Conservation (phyloP, 2,113 vertebrate species). For the Halcyon senegalensis region DNA sequence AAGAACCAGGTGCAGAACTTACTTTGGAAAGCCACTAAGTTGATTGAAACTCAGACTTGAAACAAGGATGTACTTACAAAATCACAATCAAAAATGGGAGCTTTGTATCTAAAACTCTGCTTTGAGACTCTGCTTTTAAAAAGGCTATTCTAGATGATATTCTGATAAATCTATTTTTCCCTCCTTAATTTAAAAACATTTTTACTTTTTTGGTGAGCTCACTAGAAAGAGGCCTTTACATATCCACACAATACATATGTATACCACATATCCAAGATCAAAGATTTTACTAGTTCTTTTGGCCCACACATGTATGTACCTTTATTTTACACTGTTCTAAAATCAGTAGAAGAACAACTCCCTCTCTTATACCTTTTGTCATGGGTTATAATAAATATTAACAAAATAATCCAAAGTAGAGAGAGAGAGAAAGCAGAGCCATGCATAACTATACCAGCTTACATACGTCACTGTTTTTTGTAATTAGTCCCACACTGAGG, state of each 20-base stretch:
- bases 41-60: not conserved
- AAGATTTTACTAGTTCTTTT: not conserved
- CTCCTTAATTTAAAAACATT: not conserved
- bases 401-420: not conserved
- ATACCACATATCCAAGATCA: not conserved
- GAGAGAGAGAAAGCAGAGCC: not conserved
- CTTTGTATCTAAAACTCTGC: not conserved
- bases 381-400: not conserved
- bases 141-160: not conserved
- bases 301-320: rapidly evolving
- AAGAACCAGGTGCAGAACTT: not conserved
- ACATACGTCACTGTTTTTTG: not conserved
- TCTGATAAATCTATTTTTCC: not conserved
- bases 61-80: not conserved
- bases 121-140: not conserved
- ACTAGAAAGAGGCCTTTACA: not conserved
- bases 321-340: not conserved
- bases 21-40: not conserved
- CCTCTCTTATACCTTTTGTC: not conserved
- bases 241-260: not conserved
- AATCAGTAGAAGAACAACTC: not conserved
- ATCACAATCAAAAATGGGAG: not conserved
- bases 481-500: not conserved
- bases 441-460: not conserved
- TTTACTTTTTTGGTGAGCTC: not conserved